These are phyloP conservation scores for Laspeyria flexula DNA, from an alignment of 2,888 invertebrate species.

Conservation along the genomic window DNA sequence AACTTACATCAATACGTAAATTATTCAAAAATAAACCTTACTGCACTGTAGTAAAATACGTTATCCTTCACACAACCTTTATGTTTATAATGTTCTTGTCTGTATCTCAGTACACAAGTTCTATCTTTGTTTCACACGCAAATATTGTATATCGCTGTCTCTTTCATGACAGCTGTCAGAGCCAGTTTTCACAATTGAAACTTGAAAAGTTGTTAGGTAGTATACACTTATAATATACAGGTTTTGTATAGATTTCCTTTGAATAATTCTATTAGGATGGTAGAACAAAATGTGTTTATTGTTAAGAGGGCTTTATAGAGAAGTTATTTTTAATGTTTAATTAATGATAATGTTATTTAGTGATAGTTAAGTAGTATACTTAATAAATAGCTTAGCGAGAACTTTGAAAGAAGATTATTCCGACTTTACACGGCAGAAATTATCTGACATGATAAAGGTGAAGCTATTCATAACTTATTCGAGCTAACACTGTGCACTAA, in stretches of 20 bases:
- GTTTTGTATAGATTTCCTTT: constrained; percentile 21
- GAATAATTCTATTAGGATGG: constrained; percentile 15
- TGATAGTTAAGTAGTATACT: background rate
- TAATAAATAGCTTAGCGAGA: too few relatives aligned
- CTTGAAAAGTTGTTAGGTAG: constrained; percentile 57
- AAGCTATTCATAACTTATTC: too few relatives aligned
- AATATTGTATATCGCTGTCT: constrained; percentile 38
- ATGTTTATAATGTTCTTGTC: constrained; percentile 30
- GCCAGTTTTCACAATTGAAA: constrained; percentile 74
- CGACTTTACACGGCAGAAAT: too few relatives aligned
- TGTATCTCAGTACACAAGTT: constrained; percentile 5
- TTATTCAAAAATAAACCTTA: constrained; percentile 36
- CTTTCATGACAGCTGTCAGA: constrained; percentile 63
- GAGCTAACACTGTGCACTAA: too few relatives aligned
- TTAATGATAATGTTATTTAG: background rate
- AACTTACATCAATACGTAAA: constrained; percentile 18
- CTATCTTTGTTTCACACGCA: constrained; percentile 32
- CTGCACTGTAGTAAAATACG: background rate
- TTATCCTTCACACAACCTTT: constrained; percentile 11
- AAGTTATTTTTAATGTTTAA: background rate
- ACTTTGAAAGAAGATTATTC: too few relatives aligned
- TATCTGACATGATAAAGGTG: too few relatives aligned
- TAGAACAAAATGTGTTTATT: constrained; percentile 14
- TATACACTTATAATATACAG: constrained; percentile 14
- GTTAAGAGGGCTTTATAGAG: background rate